Evolutionary conservation across 2,888 invertebrate genomes (phyloP).

Genomic region (Phoronis australis): DNA sequence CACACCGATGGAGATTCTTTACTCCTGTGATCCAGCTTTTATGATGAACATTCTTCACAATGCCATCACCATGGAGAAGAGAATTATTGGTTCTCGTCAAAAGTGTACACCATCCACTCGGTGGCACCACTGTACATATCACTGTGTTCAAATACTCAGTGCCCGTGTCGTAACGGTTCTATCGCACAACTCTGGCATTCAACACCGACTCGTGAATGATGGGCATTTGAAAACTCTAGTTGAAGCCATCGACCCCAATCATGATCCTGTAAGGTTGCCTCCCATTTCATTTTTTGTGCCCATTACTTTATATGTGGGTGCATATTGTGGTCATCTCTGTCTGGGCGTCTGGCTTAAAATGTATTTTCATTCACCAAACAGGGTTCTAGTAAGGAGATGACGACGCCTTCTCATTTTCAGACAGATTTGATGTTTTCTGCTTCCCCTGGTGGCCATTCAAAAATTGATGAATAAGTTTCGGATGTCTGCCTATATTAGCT

Average conservation of each 20-base stretch:
- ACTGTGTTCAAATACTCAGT: slow-evolving; percentile 61
- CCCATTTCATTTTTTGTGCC: too few relatives aligned
- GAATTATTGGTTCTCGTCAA: slow-evolving; percentile 59
- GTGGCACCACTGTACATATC: slow-evolving; percentile 60
- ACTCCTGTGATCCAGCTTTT: slow-evolving; percentile 53
- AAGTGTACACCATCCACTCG: slow-evolving; percentile 62
- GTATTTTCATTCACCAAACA: too few relatives aligned
- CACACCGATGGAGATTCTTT: slow-evolving; percentile 44
- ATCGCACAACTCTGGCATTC: slow-evolving; percentile 58
- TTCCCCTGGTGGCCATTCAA: too few relatives aligned
- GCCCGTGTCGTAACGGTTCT: slow-evolving; percentile 61
- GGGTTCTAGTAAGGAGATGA: too few relatives aligned
- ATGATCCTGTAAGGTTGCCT: slow-evolving; percentile 62
- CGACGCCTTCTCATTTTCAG: too few relatives aligned
- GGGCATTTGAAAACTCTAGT: slow-evolving; percentile 60
- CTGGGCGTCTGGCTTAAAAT: too few relatives aligned
- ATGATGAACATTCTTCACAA: slow-evolving; percentile 60
- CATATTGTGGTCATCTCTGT: too few relatives aligned
- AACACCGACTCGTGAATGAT: slow-evolving; percentile 58
- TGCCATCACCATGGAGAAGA: slow-evolving; percentile 61
- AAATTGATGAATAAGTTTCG: too few relatives aligned
- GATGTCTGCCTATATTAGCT: too few relatives aligned
- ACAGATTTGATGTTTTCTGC: too few relatives aligned
- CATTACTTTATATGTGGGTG: too few relatives aligned
- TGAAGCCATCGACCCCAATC: slow-evolving; percentile 61